phyloP scores from a whole-genome alignment of 2,888 invertebrate species.

The Nematopogon swammerdamellus region DNA sequence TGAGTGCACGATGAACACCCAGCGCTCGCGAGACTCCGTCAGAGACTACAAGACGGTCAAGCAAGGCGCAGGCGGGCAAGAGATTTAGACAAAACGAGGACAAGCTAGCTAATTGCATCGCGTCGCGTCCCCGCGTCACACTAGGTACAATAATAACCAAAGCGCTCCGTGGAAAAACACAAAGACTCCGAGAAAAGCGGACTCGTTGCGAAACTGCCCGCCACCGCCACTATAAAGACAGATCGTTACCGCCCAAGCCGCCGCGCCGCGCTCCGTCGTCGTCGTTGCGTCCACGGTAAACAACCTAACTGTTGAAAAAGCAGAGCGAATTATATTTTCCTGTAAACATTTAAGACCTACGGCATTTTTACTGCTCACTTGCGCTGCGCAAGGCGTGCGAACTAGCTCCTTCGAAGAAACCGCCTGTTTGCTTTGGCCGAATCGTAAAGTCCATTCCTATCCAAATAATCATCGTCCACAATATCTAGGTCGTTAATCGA shows the following conservation, averaged over 20 bases:
- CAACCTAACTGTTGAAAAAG: neutral
- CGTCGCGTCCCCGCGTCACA: neutral
- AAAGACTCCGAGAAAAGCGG: neutral
- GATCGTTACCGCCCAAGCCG: neutral
- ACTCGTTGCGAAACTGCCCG: neutral
- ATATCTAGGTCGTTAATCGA: neutral
- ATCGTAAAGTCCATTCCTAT: neutral
- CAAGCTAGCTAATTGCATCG: neutral
- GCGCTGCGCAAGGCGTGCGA: neutral
- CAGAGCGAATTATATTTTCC: neutral
- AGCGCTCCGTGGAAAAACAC: neutral
- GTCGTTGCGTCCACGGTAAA: neutral
- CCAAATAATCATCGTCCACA: neutral
- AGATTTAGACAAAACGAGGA: neutral
- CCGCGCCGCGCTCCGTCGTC: too few relatives aligned
- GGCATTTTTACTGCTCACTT: neutral
- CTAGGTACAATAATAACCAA: neutral
- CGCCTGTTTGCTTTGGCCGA: neutral
- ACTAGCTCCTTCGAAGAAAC: neutral
- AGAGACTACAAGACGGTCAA: neutral
- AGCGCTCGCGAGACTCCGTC: too few relatives aligned
- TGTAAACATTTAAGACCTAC: neutral
- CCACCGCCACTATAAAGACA: neutral
- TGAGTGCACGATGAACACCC: too few relatives aligned
- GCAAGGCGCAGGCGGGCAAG: neutral